phyloP scores from a whole-genome alignment of 92 coral and sea anemone genomes.

The Porites divaricata region DNA sequence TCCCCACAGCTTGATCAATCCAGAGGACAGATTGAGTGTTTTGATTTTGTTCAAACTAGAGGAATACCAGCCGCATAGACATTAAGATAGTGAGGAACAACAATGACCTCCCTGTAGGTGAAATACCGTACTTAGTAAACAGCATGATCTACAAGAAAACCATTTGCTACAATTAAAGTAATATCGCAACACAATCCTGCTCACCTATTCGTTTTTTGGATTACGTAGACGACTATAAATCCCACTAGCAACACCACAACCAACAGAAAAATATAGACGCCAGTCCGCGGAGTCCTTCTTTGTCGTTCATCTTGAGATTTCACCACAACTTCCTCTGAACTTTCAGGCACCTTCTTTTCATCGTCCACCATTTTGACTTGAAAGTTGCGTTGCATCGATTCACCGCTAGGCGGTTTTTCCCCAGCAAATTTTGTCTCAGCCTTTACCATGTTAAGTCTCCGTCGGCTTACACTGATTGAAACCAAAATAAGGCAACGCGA shows the following conservation, averaged over 20 bases:
- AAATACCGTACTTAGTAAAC: slow-evolving; percentile 6
- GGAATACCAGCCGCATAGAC: not conserved
- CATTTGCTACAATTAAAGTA: not conserved
- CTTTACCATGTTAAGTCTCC: slow-evolving; percentile 68
- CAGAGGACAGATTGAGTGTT: not conserved
- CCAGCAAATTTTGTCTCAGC: slow-evolving; percentile 65
- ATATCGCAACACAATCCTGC: not conserved
- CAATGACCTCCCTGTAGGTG: not conserved
- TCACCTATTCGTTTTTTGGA: slow-evolving; percentile 50
- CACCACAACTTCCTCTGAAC: slow-evolving; percentile 53
- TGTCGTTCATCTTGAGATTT: slow-evolving; percentile 52
- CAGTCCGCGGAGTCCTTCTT: slow-evolving; percentile 73
- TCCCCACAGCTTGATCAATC: slow-evolving; percentile 1
- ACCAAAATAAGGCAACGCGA: slow-evolving; percentile 11
- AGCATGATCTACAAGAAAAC: not conserved
- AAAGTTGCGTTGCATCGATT: slow-evolving; percentile 35
- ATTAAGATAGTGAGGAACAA: not conserved
- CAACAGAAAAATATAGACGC: slow-evolving; percentile 75
- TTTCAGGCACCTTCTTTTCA: slow-evolving; percentile 38
- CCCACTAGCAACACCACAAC: slow-evolving; percentile 78
- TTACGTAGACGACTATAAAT: slow-evolving; percentile 71
- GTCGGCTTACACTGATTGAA: not conserved
- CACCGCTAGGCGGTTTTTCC: slow-evolving; percentile 58
- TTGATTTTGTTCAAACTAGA: not conserved
- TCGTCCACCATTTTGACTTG: slow-evolving; percentile 65